phyloP scores from a whole-genome alignment of 2,113 vertebrate species.

The Hiodon tergisus region DNA sequence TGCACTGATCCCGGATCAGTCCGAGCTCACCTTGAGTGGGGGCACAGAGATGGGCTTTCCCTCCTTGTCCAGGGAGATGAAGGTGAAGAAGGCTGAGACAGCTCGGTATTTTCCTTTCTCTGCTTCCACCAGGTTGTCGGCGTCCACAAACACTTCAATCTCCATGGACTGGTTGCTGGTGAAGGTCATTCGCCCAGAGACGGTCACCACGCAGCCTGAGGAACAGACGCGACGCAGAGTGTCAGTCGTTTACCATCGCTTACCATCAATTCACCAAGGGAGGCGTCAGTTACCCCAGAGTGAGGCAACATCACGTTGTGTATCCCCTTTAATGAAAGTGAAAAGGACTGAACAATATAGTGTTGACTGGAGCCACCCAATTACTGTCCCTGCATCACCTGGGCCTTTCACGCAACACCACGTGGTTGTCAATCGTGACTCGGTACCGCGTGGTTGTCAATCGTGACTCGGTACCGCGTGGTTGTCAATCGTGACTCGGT shows the following conservation, averaged over 20 bases:
- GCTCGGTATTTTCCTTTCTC: slow-evolving; percentile 72
- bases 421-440: too few species aligned
- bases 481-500: too few species aligned
- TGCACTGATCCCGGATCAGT: too few species aligned
- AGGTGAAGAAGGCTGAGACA: slow-evolving; percentile 90
- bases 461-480: too few species aligned
- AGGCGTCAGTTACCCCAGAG: neutral
- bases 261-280: neutral
- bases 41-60: slow-evolving; percentile 75
- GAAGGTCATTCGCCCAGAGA: slow-evolving; percentile 89
- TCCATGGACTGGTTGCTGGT: slow-evolving; percentile 94
- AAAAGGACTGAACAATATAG: too few species aligned
- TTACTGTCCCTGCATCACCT: too few species aligned
- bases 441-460: too few species aligned
- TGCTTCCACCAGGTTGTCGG: slow-evolving; percentile 64
- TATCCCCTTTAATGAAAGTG: neutral
- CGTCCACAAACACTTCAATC: slow-evolving; percentile 90
- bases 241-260: neutral
- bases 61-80: slow-evolving; percentile 84
- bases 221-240: slow-evolving; percentile 6
- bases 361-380: too few species aligned
- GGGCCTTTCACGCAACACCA: too few species aligned
- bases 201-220: slow-evolving; percentile 81
- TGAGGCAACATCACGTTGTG: neutral
- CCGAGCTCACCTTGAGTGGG: slow-evolving; percentile 70